Evolutionary conservation across 1,140 invertebrate species (phyloP), one percentile per base, ranked within the genome.

Genomic region (Branchinecta lindahli): DNA sequence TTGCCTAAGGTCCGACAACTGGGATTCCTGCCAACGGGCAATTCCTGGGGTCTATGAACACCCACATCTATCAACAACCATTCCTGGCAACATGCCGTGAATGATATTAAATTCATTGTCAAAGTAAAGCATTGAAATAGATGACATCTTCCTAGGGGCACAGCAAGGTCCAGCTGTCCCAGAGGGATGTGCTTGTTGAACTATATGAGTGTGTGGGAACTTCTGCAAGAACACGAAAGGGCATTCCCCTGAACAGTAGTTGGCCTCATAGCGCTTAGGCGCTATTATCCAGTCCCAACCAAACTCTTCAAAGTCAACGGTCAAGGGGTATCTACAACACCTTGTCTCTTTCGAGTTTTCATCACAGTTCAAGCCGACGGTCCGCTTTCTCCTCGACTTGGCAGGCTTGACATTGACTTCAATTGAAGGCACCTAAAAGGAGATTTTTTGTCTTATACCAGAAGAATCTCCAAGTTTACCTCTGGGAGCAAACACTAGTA

Each of bases 261-360:
- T 94, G 18, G 96, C 95, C 76, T 96, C 88, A 80, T 98, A 99
- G 73, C 88, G 86, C 75, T 91, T 91, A 0, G 96, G 96, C 0
- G 94, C 94, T 46, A 99, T 93, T 75, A 98, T 94, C 89, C 94
- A 98, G 75, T 97, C 93, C 94, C 95, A 98, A 10, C 93, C 94
- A 76, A 98, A 94, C 73, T 92, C 90, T 74, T 89, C 90, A 80
- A 99, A 98, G 81, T 98, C 92, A 12, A 99, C 93, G 10, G 90
- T 90, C 18, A 98, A 83, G 0, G 91, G 89, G 78, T 94, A 94
- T 15, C 91, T 86, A 77, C 92, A 95, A 78, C 92, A 94, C 33
- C 90, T 83, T 7, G 85, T 83, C 75, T 94, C 90, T 70, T 88
- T 84, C 8, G 84, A 86, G 65, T 85, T 84, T 72, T 90, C 88